Evolutionary conservation across 2,888 invertebrate genomes (phyloP), one percentile per base, ranked within the genome.

Genomic region (Trissonchulus latispiculum): DNA sequence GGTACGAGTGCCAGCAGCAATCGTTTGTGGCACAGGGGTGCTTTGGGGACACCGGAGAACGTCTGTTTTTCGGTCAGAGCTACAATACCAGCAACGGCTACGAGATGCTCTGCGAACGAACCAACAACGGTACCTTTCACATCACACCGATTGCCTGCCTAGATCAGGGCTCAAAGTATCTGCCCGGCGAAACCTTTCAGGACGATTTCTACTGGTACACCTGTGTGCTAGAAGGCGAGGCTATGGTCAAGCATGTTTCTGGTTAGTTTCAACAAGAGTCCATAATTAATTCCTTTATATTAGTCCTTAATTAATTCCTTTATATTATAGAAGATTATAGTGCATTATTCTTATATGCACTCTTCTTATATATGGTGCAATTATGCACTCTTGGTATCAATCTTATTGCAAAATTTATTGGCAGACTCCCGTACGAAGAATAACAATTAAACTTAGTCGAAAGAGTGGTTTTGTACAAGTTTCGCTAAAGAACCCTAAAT

Each of bases 191-290:
- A 48, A 64, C 66, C 8, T 64, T 64, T n/a, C 66, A 64, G 35
- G 66, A 64, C 35, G 66, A 64, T 64, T 64, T 64, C 66, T 64
- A 64, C n/a, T 64, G 66, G 66, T 64, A 64, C 66, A 64, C 66
- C 32, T 64, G 66, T n/a, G n/a, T 8, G 18, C 18, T 64, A 28
- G 35, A 64, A 15, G 66, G 66, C 35, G 66, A 64, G 31, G n/a
- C 8, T 18, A 64, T 64, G 66, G 66, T 33, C 18, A 64, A 64
- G 28, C 66, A 64, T 32, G 66, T 64, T 8, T 64, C 66, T 15
- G 66, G 66, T 64, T 15, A 64, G n/a, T n/a, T n/a, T n/a, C n/a
- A n/a, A n/a, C n/a, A n/a, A n/a, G n/a, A n/a, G n/a, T n/a, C n/a
- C n/a, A n/a, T n/a, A n/a, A n/a, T n/a, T n/a, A n/a, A n/a, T n/a